phyloP scores from a whole-genome alignment of 2,888 invertebrate species.

The Rhogogaster chlorosoma region DNA sequence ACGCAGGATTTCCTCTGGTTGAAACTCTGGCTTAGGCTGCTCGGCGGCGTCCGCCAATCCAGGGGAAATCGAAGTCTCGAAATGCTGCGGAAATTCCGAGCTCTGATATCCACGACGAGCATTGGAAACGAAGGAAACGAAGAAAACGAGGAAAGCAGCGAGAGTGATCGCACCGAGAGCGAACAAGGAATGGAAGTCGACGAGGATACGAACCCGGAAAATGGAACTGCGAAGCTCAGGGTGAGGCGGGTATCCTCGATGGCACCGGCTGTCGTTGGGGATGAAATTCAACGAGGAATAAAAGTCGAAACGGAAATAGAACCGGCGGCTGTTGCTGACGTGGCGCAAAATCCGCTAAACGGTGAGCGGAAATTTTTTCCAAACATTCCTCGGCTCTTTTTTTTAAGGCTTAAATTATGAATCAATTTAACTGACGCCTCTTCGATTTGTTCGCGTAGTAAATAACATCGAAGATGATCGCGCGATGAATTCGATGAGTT shows the following conservation, averaged over 20 bases:
- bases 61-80: neutral
- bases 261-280: neutral
- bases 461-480: neutral
- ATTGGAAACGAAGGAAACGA: neutral
- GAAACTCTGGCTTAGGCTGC: constrained; percentile 3
- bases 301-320: constrained; percentile 28
- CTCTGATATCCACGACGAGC: neutral
- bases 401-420: neutral
- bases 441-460: neutral
- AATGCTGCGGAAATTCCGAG: neutral
- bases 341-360: neutral
- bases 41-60: neutral
- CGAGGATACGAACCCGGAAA: constrained; percentile 19
- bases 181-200: constrained; percentile 39
- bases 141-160: constrained; percentile 11
- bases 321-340: neutral
- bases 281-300: constrained; percentile 8
- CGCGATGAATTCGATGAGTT: neutral
- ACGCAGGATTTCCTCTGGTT: constrained; percentile 27
- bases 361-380: neutral
- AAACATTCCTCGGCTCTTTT: neutral
- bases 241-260: neutral
- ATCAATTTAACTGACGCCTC: neutral
- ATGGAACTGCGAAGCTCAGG: constrained; percentile 25
- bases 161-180: neutral